phyloP scores from a whole-genome alignment of 2,113 vertebrate genomes.

The Microtus pennsylvanicus region DNA sequence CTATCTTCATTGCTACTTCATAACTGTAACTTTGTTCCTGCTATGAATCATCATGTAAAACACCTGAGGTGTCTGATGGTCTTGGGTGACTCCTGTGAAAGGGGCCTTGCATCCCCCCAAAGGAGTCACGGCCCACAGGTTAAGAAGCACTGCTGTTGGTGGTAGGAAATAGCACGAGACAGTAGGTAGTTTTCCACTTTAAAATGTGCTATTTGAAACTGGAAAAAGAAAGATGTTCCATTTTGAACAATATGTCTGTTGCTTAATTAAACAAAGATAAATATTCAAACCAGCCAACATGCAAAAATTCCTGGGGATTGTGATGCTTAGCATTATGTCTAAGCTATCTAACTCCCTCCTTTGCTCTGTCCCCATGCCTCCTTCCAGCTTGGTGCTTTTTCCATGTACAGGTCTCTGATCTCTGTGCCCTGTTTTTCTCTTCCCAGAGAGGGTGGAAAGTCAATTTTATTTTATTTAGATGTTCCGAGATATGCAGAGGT shows the following conservation, averaged over 20 bases:
- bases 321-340: not conserved
- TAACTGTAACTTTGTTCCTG: not conserved
- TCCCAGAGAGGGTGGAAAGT: accelerated
- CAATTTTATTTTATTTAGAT: accelerated
- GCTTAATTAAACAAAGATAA: constrained; percentile 26
- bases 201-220: not conserved
- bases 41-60: not conserved
- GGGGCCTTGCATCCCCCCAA: not conserved
- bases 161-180: not conserved
- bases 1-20: not conserved
- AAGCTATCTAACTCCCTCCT: too few relatives aligned
- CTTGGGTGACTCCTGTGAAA: not conserved
- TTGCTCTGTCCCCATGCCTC: accelerated
- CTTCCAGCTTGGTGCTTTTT: not conserved
- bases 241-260: not conserved
- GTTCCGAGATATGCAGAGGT: accelerated
- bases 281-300: not conserved
- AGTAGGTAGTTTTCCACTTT: not conserved
- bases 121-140: not conserved
- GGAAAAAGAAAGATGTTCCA: not conserved
- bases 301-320: not conserved
- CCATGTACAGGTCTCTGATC: not conserved
- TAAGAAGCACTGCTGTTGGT: not conserved
- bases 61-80: too few relatives aligned
- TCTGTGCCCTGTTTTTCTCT: not conserved